Evolutionary conservation across 2,797 vertebrate species (phyloP).

Genomic region (Pelodytes ibericus): DNA sequence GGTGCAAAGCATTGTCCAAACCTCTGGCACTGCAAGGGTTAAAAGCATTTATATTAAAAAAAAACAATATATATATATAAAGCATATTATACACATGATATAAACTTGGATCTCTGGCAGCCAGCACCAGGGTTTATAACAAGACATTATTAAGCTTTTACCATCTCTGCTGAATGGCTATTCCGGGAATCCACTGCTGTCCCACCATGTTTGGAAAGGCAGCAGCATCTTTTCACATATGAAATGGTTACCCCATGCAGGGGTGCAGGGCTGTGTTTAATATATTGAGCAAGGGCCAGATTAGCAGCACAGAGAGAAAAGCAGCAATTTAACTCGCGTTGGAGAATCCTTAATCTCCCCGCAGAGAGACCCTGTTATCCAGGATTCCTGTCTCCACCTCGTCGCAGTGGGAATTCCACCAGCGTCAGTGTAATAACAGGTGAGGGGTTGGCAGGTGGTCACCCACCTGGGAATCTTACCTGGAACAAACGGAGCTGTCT

Average conservation of each 20-base stretch:
- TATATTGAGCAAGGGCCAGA: neutral
- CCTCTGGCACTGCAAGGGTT: too few species aligned
- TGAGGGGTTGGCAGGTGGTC: constrained; percentile 33
- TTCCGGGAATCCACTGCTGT: neutral
- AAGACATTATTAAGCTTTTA: too few species aligned
- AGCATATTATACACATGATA: too few species aligned
- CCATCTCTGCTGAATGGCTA: neutral
- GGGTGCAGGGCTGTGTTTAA: neutral
- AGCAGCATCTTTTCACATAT: neutral
- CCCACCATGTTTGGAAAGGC: neutral
- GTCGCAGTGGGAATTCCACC: constrained; percentile 31
- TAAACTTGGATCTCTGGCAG: too few species aligned
- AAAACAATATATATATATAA: too few species aligned
- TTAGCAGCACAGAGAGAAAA: too few species aligned
- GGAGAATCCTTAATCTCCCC: constrained; percentile 19
- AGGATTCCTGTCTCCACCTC: constrained; percentile 39
- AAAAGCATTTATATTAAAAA: too few species aligned
- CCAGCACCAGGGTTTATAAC: too few species aligned
- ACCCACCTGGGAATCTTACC: constrained; percentile 33
- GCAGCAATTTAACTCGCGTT: too few species aligned
- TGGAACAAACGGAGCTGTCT: constrained; percentile 10
- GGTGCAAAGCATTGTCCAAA: too few species aligned
- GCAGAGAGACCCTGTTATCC: constrained; percentile 32
- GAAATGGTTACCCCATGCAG: neutral
- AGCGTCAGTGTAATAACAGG: constrained; percentile 42